A percentile compares a stretch with the other conserved stretches of the same genome.
Conservation (phyloP, 1,140 invertebrate species). For the Plodia interpunctella region DNA sequence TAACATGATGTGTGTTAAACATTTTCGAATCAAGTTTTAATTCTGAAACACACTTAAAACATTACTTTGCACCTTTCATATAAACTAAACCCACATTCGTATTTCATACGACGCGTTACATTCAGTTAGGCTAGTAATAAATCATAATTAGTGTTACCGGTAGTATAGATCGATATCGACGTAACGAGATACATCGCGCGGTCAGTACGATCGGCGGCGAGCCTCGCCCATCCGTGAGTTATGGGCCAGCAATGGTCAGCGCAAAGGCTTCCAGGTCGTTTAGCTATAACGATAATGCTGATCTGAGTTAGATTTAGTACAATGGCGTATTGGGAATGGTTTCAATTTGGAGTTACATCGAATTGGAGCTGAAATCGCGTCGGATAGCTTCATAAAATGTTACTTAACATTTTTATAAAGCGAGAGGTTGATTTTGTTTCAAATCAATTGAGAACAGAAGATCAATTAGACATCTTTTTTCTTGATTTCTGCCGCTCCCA, state of each 20-base stretch:
- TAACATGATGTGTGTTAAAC: too few species aligned
- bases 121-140: not conserved
- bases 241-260: slow-evolving; percentile 2
- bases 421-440: not conserved
- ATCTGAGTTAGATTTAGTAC: slow-evolving; percentile 2
- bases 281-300: not conserved
- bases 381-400: not conserved
- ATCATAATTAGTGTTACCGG: not conserved
- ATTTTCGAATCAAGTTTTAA: too few species aligned
- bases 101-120: not conserved
- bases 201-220: not conserved
- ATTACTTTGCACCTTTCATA: too few species aligned
- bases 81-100: not conserved
- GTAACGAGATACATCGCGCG: not conserved
- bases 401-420: too few species aligned
- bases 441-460: too few species aligned
- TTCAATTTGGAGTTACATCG: not conserved
- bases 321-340: not conserved
- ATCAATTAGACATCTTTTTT: too few species aligned
- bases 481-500: too few species aligned
- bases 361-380: not conserved
- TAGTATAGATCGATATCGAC: not conserved
- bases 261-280: slow-evolving; percentile 4
- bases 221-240: not conserved
- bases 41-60: too few species aligned